Evolutionary conservation across 2,888 invertebrate species (phyloP), one percentile per base, ranked within the genome.

Genomic region (Gerris lacustris): DNA sequence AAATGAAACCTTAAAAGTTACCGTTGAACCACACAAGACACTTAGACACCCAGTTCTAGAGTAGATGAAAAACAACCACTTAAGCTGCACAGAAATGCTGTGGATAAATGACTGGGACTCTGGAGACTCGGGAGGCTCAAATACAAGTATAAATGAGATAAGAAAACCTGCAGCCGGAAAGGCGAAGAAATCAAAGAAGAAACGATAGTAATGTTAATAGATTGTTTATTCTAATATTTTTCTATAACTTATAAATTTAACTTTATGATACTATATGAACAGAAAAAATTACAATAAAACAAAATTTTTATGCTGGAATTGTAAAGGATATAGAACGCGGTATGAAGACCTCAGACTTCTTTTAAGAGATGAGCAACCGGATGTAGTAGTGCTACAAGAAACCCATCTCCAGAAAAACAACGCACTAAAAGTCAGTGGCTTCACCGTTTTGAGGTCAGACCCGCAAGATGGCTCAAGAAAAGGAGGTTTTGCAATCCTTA

Each of bases 1-100:
- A 31, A 66, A 66, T 66, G 15, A 11, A 55, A 9, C 9, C 55
- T 11, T 55, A 55, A 9, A 9, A 9, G 11, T 55, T 55, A 55
- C 15, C 15, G 66, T 66, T 18, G 66, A 66, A 66, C 66, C 66
- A 9, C 66, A 66, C 17, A 18, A 17, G 17, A 66, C 66, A 66
- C 31, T 66, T 9, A 66, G 4, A 31, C 31, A 31, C 31, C 31
- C 31, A 31, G 31, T 31, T 31, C 31, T 31, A 31, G 31, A 31
- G 31, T 4, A 4, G 31, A 31, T 31, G 31, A 31, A 31, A 31
- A 31, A 31, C 31, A 31, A 31, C 31, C 31, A 31, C 31, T 31
- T 31, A 31, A 31, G 31, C 31, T 31, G 1, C 2, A 31, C 31
- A 31, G 31, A 31, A 31, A 31, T 31, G 31, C 31, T 31, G 31